A percentile compares a stretch with the other conserved stretches of the same genome.
Conservation (phyloP, 1,140 invertebrate species). For the Ceratina calcarata region DNA sequence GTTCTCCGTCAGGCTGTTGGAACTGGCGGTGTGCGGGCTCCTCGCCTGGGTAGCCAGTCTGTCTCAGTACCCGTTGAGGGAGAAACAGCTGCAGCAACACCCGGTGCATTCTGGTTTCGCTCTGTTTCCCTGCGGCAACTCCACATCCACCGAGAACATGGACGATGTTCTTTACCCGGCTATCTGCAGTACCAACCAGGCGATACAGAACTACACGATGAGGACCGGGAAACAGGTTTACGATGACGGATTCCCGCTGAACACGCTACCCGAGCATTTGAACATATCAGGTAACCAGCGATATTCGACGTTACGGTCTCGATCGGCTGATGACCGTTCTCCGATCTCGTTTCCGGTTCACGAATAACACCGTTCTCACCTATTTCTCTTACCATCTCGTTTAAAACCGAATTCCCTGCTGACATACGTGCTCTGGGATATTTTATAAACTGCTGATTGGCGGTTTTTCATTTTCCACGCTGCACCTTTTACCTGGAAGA, state of each 20-base stretch:
- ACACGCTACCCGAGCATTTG: slow-evolving; percentile 82
- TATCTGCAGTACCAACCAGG: slow-evolving; percentile 91
- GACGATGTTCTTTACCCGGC: slow-evolving; percentile 87
- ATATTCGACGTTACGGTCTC: not conserved
- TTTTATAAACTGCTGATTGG: not conserved
- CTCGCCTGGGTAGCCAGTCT: slow-evolving; percentile 91
- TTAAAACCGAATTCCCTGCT: not conserved
- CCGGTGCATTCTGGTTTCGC: slow-evolving; percentile 85
- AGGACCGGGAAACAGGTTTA: slow-evolving; percentile 89
- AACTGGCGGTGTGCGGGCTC: slow-evolving; percentile 90
- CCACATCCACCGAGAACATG: slow-evolving; percentile 85
- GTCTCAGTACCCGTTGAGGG: slow-evolving; percentile 78
- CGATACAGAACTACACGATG: slow-evolving; percentile 90
- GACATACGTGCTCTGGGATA: too few relatives aligned
- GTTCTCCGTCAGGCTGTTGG: slow-evolving; percentile 89
- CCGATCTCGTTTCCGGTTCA: not conserved
- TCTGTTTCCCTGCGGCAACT: slow-evolving; percentile 88
- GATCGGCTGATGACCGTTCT: not conserved
- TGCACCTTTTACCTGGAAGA: not conserved
- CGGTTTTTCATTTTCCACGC: not conserved
- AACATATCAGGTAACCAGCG: slow-evolving; percentile 74
- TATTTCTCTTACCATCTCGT: too few relatives aligned
- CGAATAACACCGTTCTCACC: too few relatives aligned
- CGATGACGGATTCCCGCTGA: slow-evolving; percentile 83
- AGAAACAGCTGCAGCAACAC: slow-evolving; percentile 79